Evolutionary conservation across 1,140 invertebrate species (phyloP).

Genomic region (Phymorhynchus buccinoides): DNA sequence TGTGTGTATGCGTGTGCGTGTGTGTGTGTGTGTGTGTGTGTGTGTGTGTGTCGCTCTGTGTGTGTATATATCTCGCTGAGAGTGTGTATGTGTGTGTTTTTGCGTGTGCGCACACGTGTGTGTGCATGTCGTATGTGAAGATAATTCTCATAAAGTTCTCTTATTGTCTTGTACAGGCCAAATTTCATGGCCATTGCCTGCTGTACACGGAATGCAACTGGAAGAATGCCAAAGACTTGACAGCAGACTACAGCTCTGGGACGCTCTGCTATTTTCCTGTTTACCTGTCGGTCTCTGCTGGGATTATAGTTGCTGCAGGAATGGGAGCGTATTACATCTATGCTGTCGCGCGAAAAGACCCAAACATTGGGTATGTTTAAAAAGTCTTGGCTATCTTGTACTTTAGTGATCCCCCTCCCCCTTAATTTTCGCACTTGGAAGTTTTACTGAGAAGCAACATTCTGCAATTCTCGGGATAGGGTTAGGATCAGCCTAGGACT

Average conservation of each 20-base stretch:
- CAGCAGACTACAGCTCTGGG: conserved; percentile 9
- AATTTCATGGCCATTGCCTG: conserved; percentile 54
- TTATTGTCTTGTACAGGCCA: conserved; percentile 49
- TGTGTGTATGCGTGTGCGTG: conserved; percentile 14
- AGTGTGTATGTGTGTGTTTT: background rate
- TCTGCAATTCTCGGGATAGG: no score
- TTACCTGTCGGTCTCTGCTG: conserved; percentile 59
- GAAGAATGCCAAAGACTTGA: conserved; percentile 46
- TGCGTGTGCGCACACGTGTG: background rate
- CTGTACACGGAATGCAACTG: conserved; percentile 48
- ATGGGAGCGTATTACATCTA: conserved; percentile 56
- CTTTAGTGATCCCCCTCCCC: no score
- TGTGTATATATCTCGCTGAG: background rate
- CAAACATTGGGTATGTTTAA: conserved; percentile 53
- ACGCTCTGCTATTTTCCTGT: conserved; percentile 58
- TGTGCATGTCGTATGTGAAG: background rate
- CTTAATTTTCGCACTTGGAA: no score
- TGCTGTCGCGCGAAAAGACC: conserved; percentile 55
- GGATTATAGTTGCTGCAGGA: conserved; percentile 59
- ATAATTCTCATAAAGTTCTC: background rate
- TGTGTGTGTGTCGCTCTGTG: conserved; percentile 12
- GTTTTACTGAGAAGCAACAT: no score
- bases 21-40: conserved; percentile 20
- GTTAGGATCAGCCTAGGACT: no score
- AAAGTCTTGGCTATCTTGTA: no score